phyloP scores from a whole-genome alignment of 53 echinoderm and acorn worm species.

The Glandiceps talaboti region DNA sequence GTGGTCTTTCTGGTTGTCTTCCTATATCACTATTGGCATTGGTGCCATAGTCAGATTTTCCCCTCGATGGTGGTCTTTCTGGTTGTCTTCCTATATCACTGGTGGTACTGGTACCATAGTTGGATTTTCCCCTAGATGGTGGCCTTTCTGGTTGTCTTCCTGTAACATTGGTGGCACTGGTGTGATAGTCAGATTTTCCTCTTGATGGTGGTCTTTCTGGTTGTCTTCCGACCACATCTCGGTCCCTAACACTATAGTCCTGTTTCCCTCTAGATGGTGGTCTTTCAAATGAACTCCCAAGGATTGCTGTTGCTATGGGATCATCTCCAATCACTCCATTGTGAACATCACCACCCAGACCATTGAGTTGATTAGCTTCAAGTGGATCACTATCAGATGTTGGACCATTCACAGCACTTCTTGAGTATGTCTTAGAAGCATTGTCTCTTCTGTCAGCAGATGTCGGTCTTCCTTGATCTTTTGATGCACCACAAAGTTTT shows the following conservation, averaged over 20 bases:
- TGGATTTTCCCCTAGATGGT: not conserved
- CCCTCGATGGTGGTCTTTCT: not conserved
- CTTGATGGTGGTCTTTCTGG: not conserved
- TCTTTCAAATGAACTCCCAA: not conserved
- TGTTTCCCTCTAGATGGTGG: slow-evolving; percentile 3
- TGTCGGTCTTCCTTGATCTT: not conserved
- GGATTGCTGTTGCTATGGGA: not conserved
- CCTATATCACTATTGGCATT: not conserved
- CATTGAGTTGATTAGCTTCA: not conserved
- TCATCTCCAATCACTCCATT: not conserved
- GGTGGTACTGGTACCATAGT: not conserved
- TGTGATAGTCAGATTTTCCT: not conserved
- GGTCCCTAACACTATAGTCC: not conserved
- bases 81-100: not conserved
- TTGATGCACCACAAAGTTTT: not conserved
- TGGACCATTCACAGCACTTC: slow-evolving; percentile 4
- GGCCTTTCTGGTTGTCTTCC: not conserved
- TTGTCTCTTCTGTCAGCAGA: not conserved
- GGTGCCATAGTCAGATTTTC: not conserved
- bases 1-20: not conserved
- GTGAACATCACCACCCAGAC: not conserved
- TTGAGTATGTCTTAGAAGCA: slow-evolving; percentile 1
- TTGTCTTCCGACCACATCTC: not conserved
- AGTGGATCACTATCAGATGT: no score
- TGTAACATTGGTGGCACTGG: not conserved